These are phyloP conservation scores for Trinorchestia longiramus DNA, from an alignment of 1,140 invertebrate genomes.

Conservation along the genomic window DNA sequence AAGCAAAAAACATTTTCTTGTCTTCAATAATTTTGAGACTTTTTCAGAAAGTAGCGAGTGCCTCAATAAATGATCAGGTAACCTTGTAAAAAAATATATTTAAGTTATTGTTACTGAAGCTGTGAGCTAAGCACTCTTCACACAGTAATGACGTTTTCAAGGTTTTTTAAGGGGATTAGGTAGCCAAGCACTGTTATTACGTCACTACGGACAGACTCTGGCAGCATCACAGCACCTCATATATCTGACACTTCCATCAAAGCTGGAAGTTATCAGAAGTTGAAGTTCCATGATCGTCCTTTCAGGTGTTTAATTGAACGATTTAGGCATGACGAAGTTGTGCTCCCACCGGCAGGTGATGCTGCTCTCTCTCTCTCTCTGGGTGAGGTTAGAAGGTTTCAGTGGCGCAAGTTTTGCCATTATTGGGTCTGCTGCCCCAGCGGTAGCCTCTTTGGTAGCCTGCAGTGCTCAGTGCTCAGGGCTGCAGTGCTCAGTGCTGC, in stretches of 20 bases:
- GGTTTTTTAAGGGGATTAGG: background rate
- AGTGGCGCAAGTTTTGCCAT: background rate
- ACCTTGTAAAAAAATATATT: no score
- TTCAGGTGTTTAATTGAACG: slow-evolving; percentile 1
- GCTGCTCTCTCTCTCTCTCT: background rate
- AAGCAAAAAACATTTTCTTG: no score
- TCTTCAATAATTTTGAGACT: no score
- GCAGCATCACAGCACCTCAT: background rate
- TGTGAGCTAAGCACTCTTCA: background rate
- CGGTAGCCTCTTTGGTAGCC: background rate
- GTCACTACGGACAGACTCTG: background rate
- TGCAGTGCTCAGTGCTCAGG: no score
- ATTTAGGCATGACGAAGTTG: background rate
- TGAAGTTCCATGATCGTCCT: background rate
- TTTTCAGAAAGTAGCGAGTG: no score
- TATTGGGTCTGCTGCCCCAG: background rate
- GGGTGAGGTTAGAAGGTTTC: background rate
- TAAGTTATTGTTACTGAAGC: no score
- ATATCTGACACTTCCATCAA: background rate
- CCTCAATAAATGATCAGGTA: no score
- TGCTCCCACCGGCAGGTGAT: background rate
- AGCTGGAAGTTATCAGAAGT: background rate
- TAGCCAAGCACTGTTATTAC: background rate
- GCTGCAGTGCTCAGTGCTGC: no score
- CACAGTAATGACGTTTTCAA: background rate